Evolutionary conservation across 2,888 invertebrate species (phyloP).

Genomic region (Pristionchus japonicus): DNA sequence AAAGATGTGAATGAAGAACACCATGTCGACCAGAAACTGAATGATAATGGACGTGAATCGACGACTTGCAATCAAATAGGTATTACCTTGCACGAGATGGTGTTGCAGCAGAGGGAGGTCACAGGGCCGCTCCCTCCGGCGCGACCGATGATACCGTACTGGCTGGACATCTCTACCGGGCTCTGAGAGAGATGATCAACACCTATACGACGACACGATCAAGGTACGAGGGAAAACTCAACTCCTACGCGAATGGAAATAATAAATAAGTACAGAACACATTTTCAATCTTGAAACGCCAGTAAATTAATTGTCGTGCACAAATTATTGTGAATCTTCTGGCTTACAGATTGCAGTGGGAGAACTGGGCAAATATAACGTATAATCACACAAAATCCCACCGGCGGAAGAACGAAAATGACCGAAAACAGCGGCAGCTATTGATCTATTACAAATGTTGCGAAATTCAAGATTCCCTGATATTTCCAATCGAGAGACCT

Average conservation of each 20-base stretch:
- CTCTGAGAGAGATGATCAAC: neutral
- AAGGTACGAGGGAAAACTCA: neutral
- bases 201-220: neutral
- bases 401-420: no score
- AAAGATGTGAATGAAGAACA: neutral
- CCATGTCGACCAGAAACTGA: neutral
- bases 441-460: no score
- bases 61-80: neutral
- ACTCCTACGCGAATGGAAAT: neutral
- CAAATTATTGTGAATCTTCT: neutral
- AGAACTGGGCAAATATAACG: no score
- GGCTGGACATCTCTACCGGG: neutral
- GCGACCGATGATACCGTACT: slow-evolving; percentile 9
- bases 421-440: no score
- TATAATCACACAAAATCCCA: no score
- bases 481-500: no score
- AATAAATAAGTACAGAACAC: neutral
- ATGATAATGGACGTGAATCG: no score
- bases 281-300: neutral
- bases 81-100: neutral
- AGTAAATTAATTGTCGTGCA: neutral
- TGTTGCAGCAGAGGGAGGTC: neutral
- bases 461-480: no score
- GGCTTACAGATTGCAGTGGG: neutral
- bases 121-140: neutral